A percentile compares a stretch with the other conserved stretches of the same genome.
phyloP scores from a whole-genome alignment of 1,140 invertebrate species.

The Dryas iulia region DNA sequence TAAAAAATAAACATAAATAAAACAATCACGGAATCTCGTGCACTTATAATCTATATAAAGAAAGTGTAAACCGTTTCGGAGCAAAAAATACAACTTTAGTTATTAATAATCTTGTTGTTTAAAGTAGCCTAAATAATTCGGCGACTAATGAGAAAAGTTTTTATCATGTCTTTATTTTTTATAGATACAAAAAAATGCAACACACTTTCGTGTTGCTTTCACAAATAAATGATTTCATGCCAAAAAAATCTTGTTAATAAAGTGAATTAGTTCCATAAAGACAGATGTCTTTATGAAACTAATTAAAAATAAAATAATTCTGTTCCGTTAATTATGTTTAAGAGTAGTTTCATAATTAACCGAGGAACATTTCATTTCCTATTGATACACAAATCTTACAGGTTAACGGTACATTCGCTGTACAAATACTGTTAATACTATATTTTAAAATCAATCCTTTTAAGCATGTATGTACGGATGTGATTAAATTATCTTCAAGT shows the following conservation, averaged over 20 bases:
- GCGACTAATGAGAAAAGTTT: not conserved
- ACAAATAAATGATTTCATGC: conserved; percentile 4
- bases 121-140: not conserved
- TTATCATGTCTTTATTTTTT: conserved; percentile 3
- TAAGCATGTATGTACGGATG: no score
- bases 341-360: not conserved
- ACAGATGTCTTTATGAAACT: not conserved
- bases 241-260: not conserved
- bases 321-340: not conserved
- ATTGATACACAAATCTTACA: not conserved
- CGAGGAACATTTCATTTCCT: not conserved
- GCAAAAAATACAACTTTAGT: not conserved
- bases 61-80: not conserved
- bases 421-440: not conserved
- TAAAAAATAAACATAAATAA: not conserved
- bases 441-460: no score
- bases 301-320: not conserved
- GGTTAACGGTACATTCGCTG: not conserved
- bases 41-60: not conserved
- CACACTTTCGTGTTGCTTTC: conserved; percentile 10
- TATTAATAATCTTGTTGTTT: not conserved
- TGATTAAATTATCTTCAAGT: no score
- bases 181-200: not conserved
- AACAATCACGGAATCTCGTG: not conserved
- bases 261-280: not conserved